Conservation (phyloP, 1,140 invertebrate species). For the Dinothrombium tinctorium region DNA sequence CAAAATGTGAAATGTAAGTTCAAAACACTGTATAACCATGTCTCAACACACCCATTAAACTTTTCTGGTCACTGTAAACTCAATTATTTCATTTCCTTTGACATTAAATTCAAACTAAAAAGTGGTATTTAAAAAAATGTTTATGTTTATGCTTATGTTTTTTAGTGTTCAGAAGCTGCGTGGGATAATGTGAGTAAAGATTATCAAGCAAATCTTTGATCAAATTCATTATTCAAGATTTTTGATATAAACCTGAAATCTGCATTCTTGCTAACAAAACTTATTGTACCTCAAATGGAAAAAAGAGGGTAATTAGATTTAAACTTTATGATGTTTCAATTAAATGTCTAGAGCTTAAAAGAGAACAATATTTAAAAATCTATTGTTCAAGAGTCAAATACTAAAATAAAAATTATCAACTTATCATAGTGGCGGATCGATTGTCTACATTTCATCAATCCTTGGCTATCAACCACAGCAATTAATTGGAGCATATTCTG, state of each 20-base stretch:
- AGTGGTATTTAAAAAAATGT: no score
- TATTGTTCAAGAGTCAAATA: no score
- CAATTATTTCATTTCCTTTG: no score
- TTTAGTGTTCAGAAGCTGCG: conserved; percentile 43
- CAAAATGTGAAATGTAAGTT: no score
- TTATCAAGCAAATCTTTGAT: neutral
- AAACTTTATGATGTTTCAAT: neutral
- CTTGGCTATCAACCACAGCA: conserved; percentile 65
- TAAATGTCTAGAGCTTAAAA: no score
- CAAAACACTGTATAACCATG: no score
- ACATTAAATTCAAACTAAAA: no score
- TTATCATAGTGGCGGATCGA: conserved; percentile 35
- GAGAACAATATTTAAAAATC: no score
- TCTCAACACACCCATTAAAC: no score
- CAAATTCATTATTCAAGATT: conserved; percentile 37
- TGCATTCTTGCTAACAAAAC: conserved; percentile 62
- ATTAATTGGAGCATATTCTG: conserved; percentile 66
- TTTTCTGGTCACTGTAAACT: no score
- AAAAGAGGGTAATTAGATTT: conserved; percentile 31
- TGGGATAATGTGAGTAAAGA: conserved; percentile 34
- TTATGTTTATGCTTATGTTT: conserved; percentile 19
- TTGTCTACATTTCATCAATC: conserved; percentile 72
- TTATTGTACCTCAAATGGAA: conserved; percentile 53
- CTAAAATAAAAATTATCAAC: no score
- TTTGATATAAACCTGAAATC: conserved; percentile 87